Conservation (phyloP, 2,797 vertebrate genomes). For the Nothura maculosa region DNA sequence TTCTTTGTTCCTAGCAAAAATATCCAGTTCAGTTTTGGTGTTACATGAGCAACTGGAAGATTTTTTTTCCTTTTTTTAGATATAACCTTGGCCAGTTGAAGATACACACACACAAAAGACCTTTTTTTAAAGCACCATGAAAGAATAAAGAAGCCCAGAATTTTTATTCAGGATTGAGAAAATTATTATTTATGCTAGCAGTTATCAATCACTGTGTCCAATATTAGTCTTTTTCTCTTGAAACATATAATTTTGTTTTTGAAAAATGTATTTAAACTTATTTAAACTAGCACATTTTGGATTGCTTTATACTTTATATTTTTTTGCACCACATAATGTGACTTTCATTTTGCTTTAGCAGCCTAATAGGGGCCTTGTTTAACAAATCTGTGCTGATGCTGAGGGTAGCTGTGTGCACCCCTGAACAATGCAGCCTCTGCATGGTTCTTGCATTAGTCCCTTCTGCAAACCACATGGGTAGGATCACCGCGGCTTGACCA, state of each 20-base stretch:
- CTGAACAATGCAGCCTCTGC: background rate
- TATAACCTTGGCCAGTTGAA: background rate
- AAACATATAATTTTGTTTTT: background rate
- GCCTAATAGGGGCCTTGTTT: background rate
- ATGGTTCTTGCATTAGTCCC: background rate
- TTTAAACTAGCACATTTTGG: background rate
- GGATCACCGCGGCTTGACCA: background rate
- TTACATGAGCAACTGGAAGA: background rate
- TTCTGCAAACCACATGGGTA: background rate
- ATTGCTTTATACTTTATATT: background rate
- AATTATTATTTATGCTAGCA: background rate
- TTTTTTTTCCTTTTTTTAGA: background rate
- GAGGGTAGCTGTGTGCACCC: background rate
- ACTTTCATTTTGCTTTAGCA: background rate
- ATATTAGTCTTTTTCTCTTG: background rate
- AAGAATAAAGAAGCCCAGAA: background rate
- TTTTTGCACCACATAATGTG: too few relatives aligned
- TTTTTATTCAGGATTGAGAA: background rate
- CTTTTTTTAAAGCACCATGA: background rate
- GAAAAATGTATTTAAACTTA: background rate
- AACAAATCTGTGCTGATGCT: background rate
- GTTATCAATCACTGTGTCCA: background rate
- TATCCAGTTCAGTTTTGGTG: background rate
- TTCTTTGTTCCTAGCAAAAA: background rate
- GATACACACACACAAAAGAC: fast-evolving